Conservation (phyloP, 2,797 vertebrate genomes). For the Urosaurus nigricauda region DNA sequence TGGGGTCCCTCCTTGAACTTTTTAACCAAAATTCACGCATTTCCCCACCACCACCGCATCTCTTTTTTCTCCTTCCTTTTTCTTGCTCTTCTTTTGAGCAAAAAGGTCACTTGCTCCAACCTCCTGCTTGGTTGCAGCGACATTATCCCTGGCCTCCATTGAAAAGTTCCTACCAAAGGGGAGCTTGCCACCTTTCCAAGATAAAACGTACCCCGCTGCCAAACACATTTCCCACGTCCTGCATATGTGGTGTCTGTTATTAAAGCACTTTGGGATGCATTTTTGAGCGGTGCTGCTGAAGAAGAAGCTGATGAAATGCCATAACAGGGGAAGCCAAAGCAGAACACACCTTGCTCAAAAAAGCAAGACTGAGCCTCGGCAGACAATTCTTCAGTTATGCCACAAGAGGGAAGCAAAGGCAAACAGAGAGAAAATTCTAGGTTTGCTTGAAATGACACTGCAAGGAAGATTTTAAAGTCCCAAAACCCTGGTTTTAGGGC, state of each 20-base stretch:
- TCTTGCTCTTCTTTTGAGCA: neutral
- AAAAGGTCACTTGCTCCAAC: neutral
- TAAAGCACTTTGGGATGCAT: neutral
- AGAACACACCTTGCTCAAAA: neutral
- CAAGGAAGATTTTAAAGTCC: too few relatives aligned
- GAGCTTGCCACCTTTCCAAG: neutral
- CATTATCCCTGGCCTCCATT: neutral
- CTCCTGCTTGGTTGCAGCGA: too few relatives aligned
- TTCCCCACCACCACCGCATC: too few relatives aligned
- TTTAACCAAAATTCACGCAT: too few relatives aligned
- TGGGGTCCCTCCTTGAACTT: too few relatives aligned
- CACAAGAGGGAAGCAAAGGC: slow-evolving; percentile 73
- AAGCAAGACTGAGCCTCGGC: accelerated
- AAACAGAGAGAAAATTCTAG: neutral
- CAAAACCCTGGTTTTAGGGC: too few relatives aligned
- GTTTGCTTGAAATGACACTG: too few relatives aligned
- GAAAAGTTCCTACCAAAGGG: neutral
- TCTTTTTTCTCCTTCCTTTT: neutral
- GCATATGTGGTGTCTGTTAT: neutral
- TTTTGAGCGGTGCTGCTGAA: neutral
- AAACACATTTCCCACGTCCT: neutral
- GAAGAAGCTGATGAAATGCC: neutral
- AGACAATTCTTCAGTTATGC: neutral
- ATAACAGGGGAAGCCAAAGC: too few relatives aligned
- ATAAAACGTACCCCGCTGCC: neutral